These are phyloP conservation scores for Lochmaea crataegi DNA, from an alignment of 2,888 invertebrate genomes.

Conservation along the genomic window DNA sequence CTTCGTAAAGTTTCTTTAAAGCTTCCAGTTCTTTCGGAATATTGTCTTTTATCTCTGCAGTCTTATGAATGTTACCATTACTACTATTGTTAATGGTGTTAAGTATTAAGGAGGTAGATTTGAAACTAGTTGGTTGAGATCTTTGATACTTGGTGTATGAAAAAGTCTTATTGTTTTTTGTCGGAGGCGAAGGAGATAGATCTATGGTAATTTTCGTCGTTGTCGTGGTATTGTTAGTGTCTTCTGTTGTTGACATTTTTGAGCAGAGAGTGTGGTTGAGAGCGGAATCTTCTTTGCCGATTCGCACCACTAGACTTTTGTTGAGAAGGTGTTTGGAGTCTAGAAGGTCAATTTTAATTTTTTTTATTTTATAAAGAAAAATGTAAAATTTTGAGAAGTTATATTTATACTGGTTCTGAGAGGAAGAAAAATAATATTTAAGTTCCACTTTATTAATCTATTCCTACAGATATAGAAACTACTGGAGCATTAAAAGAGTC, in stretches of 20 bases:
- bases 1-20: conserved; percentile 63
- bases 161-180: conserved; percentile 45
- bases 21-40: conserved; percentile 62
- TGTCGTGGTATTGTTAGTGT: conserved; percentile 60
- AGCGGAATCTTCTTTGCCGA: conserved; percentile 61
- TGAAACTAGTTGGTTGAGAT: conserved; percentile 58
- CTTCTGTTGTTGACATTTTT: conserved; percentile 60
- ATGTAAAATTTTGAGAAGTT: background rate
- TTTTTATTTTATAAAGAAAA: conserved; percentile 16
- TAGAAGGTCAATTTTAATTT: conserved; percentile 48
- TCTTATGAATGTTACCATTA: conserved; percentile 29
- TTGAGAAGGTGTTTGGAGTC: conserved; percentile 63
- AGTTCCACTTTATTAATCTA: too few species aligned
- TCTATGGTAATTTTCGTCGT: conserved; percentile 67
- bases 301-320: conserved; percentile 65
- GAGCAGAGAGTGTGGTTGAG: conserved; percentile 62
- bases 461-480: too few species aligned
- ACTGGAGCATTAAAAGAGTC: too few species aligned
- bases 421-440: too few species aligned
- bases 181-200: conserved; percentile 59
- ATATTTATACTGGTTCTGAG: background rate
- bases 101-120: conserved; percentile 65
- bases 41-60: conserved; percentile 37
- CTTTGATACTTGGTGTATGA: conserved; percentile 54
- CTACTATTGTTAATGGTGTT: conserved; percentile 59